Percentiles rank a stretch among this genome's conserved stretches.
These are phyloP conservation scores for Deroplatys truncata DNA, from an alignment of 2,888 invertebrate genomes.

Conservation along the genomic window DNA sequence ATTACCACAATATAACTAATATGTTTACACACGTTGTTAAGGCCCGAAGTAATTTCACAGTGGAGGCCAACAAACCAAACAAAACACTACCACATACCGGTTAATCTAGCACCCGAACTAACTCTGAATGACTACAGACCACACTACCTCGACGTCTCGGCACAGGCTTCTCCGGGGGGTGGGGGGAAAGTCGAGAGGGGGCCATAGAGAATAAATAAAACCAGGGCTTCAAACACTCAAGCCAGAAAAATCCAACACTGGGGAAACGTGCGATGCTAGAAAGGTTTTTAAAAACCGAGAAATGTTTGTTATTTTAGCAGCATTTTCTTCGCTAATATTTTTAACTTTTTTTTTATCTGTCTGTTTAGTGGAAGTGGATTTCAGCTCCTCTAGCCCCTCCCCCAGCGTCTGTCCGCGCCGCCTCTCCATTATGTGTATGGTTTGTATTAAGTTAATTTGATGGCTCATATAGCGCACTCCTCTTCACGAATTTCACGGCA, in stretches of 20 bases:
- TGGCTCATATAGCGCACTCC: not conserved
- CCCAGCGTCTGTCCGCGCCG: not conserved
- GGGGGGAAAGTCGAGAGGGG: not conserved
- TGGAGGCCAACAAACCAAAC: not conserved
- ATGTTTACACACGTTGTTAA: not conserved
- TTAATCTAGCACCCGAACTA: not conserved
- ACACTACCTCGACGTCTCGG: not conserved
- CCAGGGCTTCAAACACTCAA: not conserved
- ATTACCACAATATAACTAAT: not conserved
- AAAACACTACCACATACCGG: not conserved
- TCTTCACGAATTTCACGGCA: not conserved
- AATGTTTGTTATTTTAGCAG: not conserved
- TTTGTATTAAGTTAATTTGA: constrained; percentile 13
- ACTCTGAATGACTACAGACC: not conserved
- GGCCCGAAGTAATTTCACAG: not conserved
- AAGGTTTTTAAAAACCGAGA: not conserved
- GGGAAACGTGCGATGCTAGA: not conserved
- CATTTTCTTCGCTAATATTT: not conserved
- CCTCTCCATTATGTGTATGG: not conserved
- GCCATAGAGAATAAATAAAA: not conserved
- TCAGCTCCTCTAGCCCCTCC: not conserved
- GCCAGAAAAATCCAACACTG: not conserved
- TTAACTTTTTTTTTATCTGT: not conserved
- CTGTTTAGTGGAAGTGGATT: not conserved
- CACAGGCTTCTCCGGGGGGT: not conserved